Evolutionary conservation across 2,113 vertebrate genomes (phyloP).

Genomic region (Carassius gibelio): DNA sequence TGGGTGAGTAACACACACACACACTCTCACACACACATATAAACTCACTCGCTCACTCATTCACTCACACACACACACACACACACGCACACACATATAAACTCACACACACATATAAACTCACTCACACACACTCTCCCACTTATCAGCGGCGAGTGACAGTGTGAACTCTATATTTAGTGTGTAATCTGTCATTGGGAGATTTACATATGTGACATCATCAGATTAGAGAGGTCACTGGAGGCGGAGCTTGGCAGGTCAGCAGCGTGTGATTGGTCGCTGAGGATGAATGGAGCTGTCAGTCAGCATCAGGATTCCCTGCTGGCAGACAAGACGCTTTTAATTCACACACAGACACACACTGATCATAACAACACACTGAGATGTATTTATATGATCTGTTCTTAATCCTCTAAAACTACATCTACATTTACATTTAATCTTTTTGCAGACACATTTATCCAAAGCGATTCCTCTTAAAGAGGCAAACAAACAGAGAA

Average conservation of each 20-base stretch:
- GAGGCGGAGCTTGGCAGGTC: not conserved
- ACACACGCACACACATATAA: slow-evolving; percentile 17
- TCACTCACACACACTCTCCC: slow-evolving; percentile 23
- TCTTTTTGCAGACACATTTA: too few relatives aligned
- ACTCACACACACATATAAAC: slow-evolving; percentile 16
- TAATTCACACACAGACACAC: not conserved
- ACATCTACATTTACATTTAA: too few relatives aligned
- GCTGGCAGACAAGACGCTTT: not conserved
- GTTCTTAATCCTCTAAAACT: not conserved
- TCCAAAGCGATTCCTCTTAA: too few relatives aligned
- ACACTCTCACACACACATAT: slow-evolving; percentile 33
- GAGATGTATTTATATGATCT: not conserved
- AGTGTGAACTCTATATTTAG: slow-evolving; percentile 49
- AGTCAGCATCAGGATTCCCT: not conserved
- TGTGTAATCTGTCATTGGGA: slow-evolving; percentile 59
- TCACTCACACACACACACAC: slow-evolving; percentile 9
- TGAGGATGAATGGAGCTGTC: not conserved
- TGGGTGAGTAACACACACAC: slow-evolving; percentile 64
- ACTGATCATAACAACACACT: not conserved
- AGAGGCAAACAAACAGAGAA: too few relatives aligned
- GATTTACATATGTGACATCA: slow-evolving; percentile 48
- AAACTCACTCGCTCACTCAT: not conserved
- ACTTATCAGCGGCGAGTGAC: not conserved
- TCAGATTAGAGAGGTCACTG: slow-evolving; percentile 43
- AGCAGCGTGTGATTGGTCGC: slow-evolving; percentile 4